Percentiles rank a stretch among this genome's conserved stretches.
Evolutionary conservation across 2,888 invertebrate genomes (phyloP).

Genomic region (Chaitophorus viminalis): DNA sequence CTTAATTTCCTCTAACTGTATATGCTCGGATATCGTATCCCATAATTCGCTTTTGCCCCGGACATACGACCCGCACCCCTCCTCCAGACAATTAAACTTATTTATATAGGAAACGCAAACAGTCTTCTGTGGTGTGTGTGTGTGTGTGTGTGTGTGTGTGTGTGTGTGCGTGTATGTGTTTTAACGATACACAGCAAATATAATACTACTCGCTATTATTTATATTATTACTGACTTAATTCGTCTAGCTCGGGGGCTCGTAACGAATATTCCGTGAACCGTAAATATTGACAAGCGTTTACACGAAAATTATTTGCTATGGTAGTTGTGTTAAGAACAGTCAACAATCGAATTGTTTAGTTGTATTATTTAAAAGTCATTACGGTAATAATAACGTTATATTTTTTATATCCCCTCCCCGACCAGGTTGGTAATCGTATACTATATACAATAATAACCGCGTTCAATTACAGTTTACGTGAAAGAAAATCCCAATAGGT

Average conservation of each 20-base stretch:
- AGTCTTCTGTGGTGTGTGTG: not conserved
- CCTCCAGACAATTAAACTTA: conserved; percentile 24
- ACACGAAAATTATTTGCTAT: not conserved
- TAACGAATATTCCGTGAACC: not conserved
- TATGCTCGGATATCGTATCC: conserved; percentile 15
- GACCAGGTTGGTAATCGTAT: not conserved
- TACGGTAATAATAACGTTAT: not conserved
- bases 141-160: not conserved
- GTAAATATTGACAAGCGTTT: not conserved
- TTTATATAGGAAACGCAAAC: conserved; percentile 15
- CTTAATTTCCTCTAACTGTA: not conserved
- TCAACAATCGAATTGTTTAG: not conserved
- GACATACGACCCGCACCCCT: not conserved
- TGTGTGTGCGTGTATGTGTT: not conserved
- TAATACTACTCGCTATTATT: not conserved
- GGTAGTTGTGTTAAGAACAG: not conserved
- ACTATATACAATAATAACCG: not conserved
- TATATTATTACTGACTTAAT: not conserved
- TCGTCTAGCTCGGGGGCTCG: not conserved
- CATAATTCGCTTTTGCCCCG: conserved; percentile 35
- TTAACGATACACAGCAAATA: not conserved
- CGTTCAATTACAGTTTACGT: not conserved
- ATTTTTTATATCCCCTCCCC: no score
- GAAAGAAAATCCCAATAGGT: not conserved
- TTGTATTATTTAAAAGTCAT: not conserved